A percentile compares a stretch with the other conserved stretches of the same genome.
Evolutionary conservation across 2,113 vertebrate species (phyloP).

Genomic region (Cranoglanis bouderius): DNA sequence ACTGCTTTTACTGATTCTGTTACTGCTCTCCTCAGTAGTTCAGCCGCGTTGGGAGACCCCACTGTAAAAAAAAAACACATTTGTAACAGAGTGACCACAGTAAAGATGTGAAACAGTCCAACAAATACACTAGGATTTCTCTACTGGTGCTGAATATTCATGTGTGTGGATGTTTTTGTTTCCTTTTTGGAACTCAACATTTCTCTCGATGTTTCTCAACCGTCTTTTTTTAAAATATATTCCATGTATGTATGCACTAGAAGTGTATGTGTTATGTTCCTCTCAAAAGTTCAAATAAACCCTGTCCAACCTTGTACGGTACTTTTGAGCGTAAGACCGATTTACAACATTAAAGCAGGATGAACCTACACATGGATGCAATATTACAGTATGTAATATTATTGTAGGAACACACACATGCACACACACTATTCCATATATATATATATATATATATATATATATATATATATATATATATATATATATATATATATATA

Average conservation of each 20-base stretch:
- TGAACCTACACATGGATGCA: background rate
- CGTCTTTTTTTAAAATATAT: conserved; percentile 40
- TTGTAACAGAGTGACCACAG: background rate
- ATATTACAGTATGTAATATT: background rate
- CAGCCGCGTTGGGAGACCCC: conserved; percentile 7
- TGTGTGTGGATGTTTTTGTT: conserved; percentile 42
- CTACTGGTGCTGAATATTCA: conserved; percentile 54
- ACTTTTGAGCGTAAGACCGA: background rate
- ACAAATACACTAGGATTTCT: conserved; percentile 15
- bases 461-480: too few relatives aligned
- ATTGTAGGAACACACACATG: background rate
- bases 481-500: too few relatives aligned
- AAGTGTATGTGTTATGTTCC: conserved; percentile 44
- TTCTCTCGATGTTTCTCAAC: conserved; percentile 39
- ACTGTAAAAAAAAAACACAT: conserved; percentile 28
- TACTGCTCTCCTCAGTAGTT: background rate
- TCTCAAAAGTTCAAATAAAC: conserved; percentile 57
- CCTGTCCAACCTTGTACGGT: conserved; percentile 42
- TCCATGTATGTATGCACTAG: conserved; percentile 51
- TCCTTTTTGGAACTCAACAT: conserved; percentile 31
- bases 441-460: too few relatives aligned
- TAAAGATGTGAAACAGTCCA: conserved; percentile 23
- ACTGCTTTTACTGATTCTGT: conserved; percentile 12
- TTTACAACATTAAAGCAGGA: background rate
- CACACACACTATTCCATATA: background rate